Base-by-base conservation (phyloP, 1,140 invertebrate genomes). In the Drosophila prosaltans region DNA sequence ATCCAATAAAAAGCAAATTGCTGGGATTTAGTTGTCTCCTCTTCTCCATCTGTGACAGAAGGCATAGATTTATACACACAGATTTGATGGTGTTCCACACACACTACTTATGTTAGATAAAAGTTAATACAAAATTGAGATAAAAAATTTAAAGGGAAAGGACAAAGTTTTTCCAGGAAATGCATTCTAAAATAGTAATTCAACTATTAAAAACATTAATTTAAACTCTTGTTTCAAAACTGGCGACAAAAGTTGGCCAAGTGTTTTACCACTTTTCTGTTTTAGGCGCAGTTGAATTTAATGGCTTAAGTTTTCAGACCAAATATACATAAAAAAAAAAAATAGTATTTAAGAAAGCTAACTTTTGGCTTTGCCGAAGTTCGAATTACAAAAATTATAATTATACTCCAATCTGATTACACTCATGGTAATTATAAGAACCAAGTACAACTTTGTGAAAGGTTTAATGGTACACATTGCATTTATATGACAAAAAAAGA, bases 271-370 rank as follows among this genome's bases (percentile, higher is more conserved):
- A 36, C 32, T 36, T 36, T 36, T 36, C 3, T 36, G 32, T 36
- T 36, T 16, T 51, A 59, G 51, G 48, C 68, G 40, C 74, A 74
- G 67, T 67, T 72, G 54, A 78, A 70, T 86, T 86, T 86, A 43
- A 82, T 86, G 75, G 74, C 57, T 21, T 11, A 85, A 85, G 66
- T 84, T 85, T 67, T 32, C 9, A 54, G 55, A 16, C 55, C n/a
- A 8, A 24, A 28, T 26, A 57, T 9, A 30, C 4, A 30, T 30
- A 30, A 16, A 16, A 16, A 16, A 16, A 16, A 16, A 16, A 16
- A 16, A 16, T 16, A 16, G 16, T 16, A 16, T 16, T 16, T 16
- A 16, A 0, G 16, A 16, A 16, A 16, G 16, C 16, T 16, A 16
- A 16, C 16, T 16, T 16, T 16, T 16, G 16, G 16, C 16, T 16